Base-by-base conservation (phyloP, 2,888 invertebrate species). In the Diloba caeruleocephala region DNA sequence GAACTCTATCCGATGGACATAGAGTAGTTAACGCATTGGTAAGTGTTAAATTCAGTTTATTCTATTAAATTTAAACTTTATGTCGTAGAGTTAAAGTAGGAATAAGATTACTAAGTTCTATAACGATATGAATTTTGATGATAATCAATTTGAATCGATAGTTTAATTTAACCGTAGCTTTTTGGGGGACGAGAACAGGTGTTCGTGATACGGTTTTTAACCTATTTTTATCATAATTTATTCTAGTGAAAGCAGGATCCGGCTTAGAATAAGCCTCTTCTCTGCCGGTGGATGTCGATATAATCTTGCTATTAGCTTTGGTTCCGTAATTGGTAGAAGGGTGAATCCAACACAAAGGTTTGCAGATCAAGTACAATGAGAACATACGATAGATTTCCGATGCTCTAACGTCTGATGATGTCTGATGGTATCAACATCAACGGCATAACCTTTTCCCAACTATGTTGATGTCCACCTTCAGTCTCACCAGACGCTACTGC, bases 91-190 rank as follows among this genome's bases (percentile, higher is more conserved):
- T 25, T 60, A 50, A 9, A 43, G 64, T 54, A 4, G 15, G 5
- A 3, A 33, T 37, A 44, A 4, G 41, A 7, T 45, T 25, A 19
- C 12, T 14, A 13, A n/a, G 14, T 29, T 23, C 8, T n/a, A 10
- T 8, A 25, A 15, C 13, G 29, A 38, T 38, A 33, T 2, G 3
- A 53, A 45, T 53, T 50, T 52, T 42, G 15, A 14, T 26, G 48
- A 61, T 58, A 69, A 70, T 70, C 55, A 50, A 72, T 70, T 72
- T 55, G 25, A 25, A 26, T 32, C 42, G 42, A 55, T 32, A 41
- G 46, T 33, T 64, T 45, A 26, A 39, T 3, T 4, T 9, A 36
- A 55, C 36, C 60, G 46, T 60, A 43, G 10, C 21, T 6, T 52
- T 57, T 64, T 51, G 57, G 53, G 37, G 43, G 50, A 51, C 69